Conservation (phyloP, 1,140 invertebrate species). For the Pseudoatta argentina region DNA sequence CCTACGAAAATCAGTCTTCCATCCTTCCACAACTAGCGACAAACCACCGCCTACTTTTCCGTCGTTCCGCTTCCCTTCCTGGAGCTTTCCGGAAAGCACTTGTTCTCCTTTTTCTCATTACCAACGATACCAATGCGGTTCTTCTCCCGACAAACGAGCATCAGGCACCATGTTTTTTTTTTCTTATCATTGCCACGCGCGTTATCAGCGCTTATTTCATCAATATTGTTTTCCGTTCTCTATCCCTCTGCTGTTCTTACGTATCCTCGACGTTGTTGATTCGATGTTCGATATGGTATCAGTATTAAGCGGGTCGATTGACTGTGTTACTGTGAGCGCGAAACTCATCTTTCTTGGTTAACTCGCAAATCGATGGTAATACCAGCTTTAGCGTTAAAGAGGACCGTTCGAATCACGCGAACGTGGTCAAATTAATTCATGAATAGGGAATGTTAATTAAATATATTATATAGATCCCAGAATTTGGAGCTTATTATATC, state of each 20-base stretch:
- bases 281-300: constrained; percentile 1
- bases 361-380: constrained; percentile 17
- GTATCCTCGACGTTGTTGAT: background rate
- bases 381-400: constrained; percentile 28
- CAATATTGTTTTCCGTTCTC: background rate
- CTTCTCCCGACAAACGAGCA: constrained; percentile 46
- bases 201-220: constrained; percentile 57
- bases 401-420: background rate
- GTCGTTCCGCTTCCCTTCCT: background rate
- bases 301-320: constrained; percentile 7
- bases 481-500: background rate
- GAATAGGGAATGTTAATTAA: constrained; percentile 1
- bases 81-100: background rate
- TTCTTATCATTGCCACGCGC: constrained; percentile 43
- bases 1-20: constrained; percentile 2
- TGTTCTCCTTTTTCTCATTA: constrained; percentile 44
- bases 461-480: background rate
- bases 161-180: constrained; percentile 59
- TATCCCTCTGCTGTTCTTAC: constrained; percentile 21
- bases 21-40: constrained; percentile 12
- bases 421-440: constrained; percentile 16
- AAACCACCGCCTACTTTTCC: constrained; percentile 47
- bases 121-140: constrained; percentile 46
- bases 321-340: background rate
- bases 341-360: background rate